Evolutionary conservation across 1,140 invertebrate species (phyloP), one percentile per base, ranked within the genome.

Genomic region (Lordiphosa stackelbergi): DNA sequence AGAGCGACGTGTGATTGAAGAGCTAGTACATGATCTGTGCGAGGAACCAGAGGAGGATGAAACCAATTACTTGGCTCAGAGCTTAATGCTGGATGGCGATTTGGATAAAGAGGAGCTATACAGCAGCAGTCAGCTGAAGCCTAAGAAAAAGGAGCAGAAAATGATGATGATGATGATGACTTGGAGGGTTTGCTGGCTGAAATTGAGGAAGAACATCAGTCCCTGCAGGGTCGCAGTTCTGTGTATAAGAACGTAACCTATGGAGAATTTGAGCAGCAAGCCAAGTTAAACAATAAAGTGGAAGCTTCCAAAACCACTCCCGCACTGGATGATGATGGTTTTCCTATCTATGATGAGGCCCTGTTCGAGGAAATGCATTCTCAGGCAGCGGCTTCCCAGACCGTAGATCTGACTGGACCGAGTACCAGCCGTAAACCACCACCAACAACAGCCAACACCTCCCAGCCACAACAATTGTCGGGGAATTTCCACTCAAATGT

Each of bases 401-500:
- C 54, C 12, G 31, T 11, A 2, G 51, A 53, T 16, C 12, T 64
- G 11, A 54, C 36, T 24, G 3, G 45, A 0, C 19, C 63, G 0
- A 28, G 16, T 2, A 62, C 10, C 16, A 11, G 9, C 24, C 12
- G 7, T 13, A 16, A 40, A 36, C 28, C 40, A 19, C 7, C 16
- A 6, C 12, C 62, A 24, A 24, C 22, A 24, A 6, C 22, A 24
- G 1, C 22, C 28, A 31, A 31, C 28, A 7, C 28, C 28, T 31
- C 28, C 28, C 35, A 64, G 10, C 60, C 57, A 5, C 83, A 87
- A 37, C 73, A 74, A 43, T 35, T 78, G 0, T 34, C 62, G 2
- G 92, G 91, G 0, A 90, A 91, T 57, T 94, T 94, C 72, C 90
- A 91, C 70, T 91, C 91, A 0, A 90, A 93, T 71, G 92, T 93